These are phyloP conservation scores for Acholoe squamosa DNA, from an alignment of 2,888 invertebrate genomes.

Conservation along the genomic window DNA sequence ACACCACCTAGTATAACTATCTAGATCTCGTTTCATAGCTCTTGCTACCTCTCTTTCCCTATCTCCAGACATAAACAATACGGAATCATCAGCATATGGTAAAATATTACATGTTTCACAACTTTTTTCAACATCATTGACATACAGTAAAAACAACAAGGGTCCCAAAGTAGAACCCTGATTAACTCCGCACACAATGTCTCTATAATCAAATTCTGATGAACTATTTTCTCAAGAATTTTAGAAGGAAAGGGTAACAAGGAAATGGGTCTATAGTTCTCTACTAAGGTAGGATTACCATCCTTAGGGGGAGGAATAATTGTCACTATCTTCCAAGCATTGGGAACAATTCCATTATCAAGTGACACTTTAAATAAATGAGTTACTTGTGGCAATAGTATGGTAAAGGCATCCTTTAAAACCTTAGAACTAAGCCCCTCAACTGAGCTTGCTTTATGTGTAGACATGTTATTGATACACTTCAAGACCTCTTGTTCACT, in stretches of 20 bases:
- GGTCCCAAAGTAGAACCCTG: slow-evolving; percentile 8
- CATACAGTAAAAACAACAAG: neutral
- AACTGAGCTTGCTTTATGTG: no score
- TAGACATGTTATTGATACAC: no score
- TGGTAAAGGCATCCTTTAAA: no score
- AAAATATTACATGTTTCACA: no score
- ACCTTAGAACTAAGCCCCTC: no score
- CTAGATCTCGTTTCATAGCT: no score
- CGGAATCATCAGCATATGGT: no score
- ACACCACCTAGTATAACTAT: no score
- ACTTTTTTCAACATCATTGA: neutral
- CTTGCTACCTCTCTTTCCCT: neutral
- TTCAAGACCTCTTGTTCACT: no score
- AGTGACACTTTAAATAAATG: neutral
- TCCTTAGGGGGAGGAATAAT: neutral
- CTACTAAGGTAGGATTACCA: neutral
- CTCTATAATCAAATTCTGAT: neutral
- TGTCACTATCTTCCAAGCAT: neutral
- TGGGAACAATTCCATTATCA: neutral
- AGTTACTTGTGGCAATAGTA: no score
- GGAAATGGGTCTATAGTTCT: neutral
- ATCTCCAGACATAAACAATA: no score
- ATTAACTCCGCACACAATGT: neutral
- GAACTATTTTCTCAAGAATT: neutral
- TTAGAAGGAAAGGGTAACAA: neutral